Evolutionary conservation across 2,797 vertebrate species (phyloP).

Genomic region (Nothura maculosa): DNA sequence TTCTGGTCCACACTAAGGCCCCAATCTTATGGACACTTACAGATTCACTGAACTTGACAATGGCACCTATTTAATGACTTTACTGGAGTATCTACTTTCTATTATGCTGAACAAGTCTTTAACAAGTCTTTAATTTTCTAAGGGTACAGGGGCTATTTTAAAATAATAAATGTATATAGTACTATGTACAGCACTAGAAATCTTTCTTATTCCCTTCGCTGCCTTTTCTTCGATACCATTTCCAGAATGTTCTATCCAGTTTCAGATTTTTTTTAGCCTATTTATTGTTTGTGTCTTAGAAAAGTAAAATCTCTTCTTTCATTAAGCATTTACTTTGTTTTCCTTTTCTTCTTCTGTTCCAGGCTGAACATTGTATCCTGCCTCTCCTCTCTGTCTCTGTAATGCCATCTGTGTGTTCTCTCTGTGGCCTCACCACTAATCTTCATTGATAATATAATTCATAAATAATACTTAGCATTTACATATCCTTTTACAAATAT

Average conservation of each 20-base stretch:
- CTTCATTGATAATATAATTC: conserved; percentile 37
- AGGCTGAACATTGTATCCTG: not conserved
- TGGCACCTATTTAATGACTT: not conserved
- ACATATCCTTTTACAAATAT: conserved; percentile 56
- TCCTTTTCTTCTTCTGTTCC: not conserved
- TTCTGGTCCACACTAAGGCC: not conserved
- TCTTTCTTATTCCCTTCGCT: not conserved
- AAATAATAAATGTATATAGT: not conserved
- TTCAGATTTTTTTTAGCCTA: not conserved
- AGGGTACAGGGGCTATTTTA: not conserved
- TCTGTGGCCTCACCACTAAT: not conserved
- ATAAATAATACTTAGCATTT: conserved; percentile 60
- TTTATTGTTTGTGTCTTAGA: not conserved
- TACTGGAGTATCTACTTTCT: not conserved
- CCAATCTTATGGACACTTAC: not conserved
- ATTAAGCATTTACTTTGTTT: not conserved
- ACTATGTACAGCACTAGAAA: not conserved
- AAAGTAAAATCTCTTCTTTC: not conserved
- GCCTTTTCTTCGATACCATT: not conserved
- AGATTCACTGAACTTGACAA: not conserved
- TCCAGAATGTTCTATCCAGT: not conserved
- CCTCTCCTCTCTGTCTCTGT: not conserved
- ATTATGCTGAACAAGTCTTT: not conserved
- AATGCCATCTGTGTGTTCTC: conserved; percentile 1
- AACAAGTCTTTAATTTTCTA: not conserved